Percentiles rank a stretch among this genome's conserved stretches.
These are phyloP conservation scores for Heliconius eleuchia DNA, from an alignment of 1,140 invertebrate genomes.

Conservation along the genomic window DNA sequence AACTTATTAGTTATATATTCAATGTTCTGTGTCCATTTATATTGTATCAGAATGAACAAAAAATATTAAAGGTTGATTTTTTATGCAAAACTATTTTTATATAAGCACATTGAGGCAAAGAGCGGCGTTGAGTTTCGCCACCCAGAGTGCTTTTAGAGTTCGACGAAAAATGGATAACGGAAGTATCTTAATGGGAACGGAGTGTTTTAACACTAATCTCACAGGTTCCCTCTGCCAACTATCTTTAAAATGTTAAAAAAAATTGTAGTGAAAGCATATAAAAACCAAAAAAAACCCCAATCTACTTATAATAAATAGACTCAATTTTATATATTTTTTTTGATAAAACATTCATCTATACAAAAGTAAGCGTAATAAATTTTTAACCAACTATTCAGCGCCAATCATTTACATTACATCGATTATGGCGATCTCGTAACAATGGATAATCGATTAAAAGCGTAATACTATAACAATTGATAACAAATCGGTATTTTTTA, in stretches of 20 bases:
- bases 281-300: not conserved
- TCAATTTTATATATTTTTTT: not conserved
- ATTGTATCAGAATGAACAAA: too few species aligned
- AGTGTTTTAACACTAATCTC: too few species aligned
- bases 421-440: constrained; percentile 24
- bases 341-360: not conserved
- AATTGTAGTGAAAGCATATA: not conserved
- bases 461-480: not conserved
- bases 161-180: too few species aligned
- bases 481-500: not conserved
- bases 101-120: too few species aligned
- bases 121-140: too few species aligned
- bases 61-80: too few species aligned
- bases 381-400: not conserved
- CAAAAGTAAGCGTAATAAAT: constrained; percentile 13
- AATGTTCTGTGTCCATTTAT: too few species aligned
- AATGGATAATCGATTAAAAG: constrained; percentile 33
- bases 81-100: too few species aligned
- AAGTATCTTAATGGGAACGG: too few species aligned
- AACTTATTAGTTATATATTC: too few species aligned
- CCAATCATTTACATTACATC: not conserved
- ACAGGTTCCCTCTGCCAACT: too few species aligned
- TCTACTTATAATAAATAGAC: not conserved
- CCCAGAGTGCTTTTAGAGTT: too few species aligned
- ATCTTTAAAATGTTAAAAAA: not conserved